phyloP scores from a whole-genome alignment of 2,888 invertebrate genomes.

The Actias luna region DNA sequence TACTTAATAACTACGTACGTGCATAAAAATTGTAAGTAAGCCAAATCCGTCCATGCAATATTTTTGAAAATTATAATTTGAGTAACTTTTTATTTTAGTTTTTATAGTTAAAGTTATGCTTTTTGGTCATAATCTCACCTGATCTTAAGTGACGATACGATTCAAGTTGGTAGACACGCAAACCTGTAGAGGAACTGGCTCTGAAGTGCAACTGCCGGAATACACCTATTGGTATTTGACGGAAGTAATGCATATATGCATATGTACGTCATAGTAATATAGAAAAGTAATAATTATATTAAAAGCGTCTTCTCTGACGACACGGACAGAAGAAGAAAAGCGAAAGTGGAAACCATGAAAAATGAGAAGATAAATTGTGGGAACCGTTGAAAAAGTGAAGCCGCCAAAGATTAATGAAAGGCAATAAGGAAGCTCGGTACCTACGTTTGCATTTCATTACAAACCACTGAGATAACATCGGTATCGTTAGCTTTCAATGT shows the following conservation, averaged over 20 bases:
- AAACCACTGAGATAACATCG: constrained; percentile 31
- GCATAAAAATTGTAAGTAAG: background rate
- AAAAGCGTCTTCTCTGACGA: constrained; percentile 2
- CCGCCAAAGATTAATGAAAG: constrained; percentile 66
- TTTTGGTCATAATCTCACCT: no score
- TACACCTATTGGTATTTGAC: no score
- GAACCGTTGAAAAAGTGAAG: constrained; percentile 65
- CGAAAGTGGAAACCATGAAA: constrained; percentile 57
- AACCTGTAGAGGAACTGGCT: no score
- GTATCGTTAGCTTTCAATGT: constrained; percentile 21
- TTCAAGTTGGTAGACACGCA: no score
- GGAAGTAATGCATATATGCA: background rate
- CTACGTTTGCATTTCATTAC: constrained; percentile 69
- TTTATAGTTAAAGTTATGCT: no score
- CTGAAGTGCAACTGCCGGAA: no score
- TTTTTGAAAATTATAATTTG: no score
- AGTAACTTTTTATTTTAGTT: no score
- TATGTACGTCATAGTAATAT: background rate
- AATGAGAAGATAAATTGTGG: constrained; percentile 62
- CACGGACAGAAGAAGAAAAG: constrained; percentile 16
- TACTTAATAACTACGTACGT: background rate
- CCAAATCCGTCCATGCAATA: no score
- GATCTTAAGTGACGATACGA: no score
- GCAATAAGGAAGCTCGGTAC: constrained; percentile 47
- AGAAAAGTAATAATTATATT: background rate